Conservation (phyloP, 2,113 vertebrate genomes). For the Solea solea region DNA sequence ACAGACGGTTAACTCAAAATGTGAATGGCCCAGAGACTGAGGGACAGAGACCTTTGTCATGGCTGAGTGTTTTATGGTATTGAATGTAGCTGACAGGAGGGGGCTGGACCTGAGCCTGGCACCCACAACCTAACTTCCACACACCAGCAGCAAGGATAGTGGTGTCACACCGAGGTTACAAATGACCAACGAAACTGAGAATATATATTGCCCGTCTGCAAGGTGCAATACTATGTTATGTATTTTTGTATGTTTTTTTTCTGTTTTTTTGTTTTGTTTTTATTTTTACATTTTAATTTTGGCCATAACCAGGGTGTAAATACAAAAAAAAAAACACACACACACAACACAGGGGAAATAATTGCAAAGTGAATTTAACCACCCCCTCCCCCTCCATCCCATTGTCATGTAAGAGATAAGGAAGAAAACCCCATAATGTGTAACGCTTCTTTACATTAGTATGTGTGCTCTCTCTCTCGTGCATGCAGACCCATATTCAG, state of each 20-base stretch:
- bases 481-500: slow-evolving; percentile 72
- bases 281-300: slow-evolving; percentile 48
- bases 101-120: slow-evolving; percentile 74
- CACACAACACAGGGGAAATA: slow-evolving; percentile 66
- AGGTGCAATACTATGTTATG: slow-evolving; percentile 81
- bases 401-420: slow-evolving; percentile 58
- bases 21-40: slow-evolving; percentile 66
- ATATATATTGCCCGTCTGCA: slow-evolving; percentile 77
- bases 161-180: slow-evolving; percentile 77
- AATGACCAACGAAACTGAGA: slow-evolving; percentile 75
- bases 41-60: slow-evolving; percentile 67
- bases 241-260: slow-evolving; percentile 75
- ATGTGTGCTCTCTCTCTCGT: slow-evolving; percentile 70
- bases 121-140: slow-evolving; percentile 82
- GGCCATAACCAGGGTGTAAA: slow-evolving; percentile 83
- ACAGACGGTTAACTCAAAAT: slow-evolving; percentile 48
- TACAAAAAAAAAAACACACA: slow-evolving; percentile 54
- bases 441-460: slow-evolving; percentile 72
- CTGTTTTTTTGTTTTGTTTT: slow-evolving; percentile 57
- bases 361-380: slow-evolving; percentile 46
- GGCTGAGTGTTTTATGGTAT: slow-evolving; percentile 80
- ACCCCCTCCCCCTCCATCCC: slow-evolving; percentile 60
- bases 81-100: slow-evolving; percentile 86
- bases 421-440: slow-evolving; percentile 49
- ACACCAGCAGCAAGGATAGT: slow-evolving; percentile 83